These are phyloP conservation scores for Onychomys leucogaster DNA, from an alignment of 2,797 vertebrate species.

Conservation along the genomic window DNA sequence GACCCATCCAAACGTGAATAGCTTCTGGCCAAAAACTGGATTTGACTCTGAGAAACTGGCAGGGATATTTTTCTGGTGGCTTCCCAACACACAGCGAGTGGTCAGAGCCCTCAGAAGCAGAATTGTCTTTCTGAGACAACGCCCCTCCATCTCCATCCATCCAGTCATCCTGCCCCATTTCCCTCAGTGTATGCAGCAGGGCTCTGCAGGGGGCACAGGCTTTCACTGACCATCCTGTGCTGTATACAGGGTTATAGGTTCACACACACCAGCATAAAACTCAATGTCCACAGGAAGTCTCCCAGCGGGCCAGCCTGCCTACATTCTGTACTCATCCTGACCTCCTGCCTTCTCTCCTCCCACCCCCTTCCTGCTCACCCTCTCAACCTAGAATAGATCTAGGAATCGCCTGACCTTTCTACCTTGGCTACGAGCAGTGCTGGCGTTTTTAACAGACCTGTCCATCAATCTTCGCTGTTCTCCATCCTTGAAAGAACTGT, in stretches of 20 bases:
- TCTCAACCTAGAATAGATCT: slow-evolving; percentile 49
- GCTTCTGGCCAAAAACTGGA: slow-evolving; percentile 1
- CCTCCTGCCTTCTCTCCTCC: neutral
- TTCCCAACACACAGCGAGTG: neutral
- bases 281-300: neutral
- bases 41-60: slow-evolving; percentile 54
- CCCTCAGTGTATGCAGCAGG: neutral
- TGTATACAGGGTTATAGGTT: neutral
- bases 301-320: neutral
- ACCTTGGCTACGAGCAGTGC: neutral
- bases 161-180: neutral
- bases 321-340: neutral
- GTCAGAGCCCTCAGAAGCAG: slow-evolving; percentile 20
- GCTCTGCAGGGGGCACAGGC: neutral
- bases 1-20: neutral
- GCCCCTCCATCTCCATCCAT: neutral
- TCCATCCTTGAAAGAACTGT: slow-evolving; percentile 71
- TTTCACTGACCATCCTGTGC: neutral
- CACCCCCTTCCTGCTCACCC: neutral
- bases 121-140: slow-evolving; percentile 28
- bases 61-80: slow-evolving; percentile 29
- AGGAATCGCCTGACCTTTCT: slow-evolving; percentile 56
- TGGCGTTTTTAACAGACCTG: slow-evolving; percentile 24
- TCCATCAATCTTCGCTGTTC: slow-evolving; percentile 78
- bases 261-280: too few species aligned